phyloP scores from a whole-genome alignment of 2,113 vertebrate genomes.

The Melanerpes aurifrons region DNA sequence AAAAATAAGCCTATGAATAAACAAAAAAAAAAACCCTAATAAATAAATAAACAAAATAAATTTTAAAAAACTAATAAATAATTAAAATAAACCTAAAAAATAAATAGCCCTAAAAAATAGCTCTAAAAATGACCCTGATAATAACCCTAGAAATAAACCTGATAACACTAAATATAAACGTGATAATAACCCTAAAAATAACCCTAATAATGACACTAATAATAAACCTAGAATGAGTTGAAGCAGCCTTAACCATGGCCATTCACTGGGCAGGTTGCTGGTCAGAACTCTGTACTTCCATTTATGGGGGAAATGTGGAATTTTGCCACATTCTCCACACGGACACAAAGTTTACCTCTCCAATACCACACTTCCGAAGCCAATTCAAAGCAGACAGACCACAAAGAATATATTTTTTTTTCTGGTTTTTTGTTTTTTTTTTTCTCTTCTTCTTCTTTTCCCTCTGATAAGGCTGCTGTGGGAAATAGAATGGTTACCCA shows the following conservation, averaged over 20 bases:
- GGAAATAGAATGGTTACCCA: constrained; percentile 89
- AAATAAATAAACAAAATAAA: no score
- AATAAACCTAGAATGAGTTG: background rate
- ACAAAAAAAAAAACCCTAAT: no score
- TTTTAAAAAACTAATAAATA: no score
- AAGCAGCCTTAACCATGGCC: background rate
- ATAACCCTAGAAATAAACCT: background rate
- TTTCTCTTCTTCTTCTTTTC: no score
- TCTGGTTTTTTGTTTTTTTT: constrained; percentile 23
- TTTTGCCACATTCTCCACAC: constrained; percentile 14
- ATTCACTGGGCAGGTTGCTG: background rate
- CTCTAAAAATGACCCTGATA: no score
- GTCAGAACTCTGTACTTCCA: background rate
- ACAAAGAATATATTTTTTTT: constrained; percentile 81
- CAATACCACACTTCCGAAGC: constrained; percentile 67
- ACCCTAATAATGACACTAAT: no score
- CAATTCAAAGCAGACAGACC: constrained; percentile 86
- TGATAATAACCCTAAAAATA: background rate
- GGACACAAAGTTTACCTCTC: constrained; percentile 27
- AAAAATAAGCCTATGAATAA: no score
- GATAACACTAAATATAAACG: background rate
- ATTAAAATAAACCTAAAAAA: no score
- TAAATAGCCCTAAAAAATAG: no score
- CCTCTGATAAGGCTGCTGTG: constrained; percentile 81
- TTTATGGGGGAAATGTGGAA: background rate